Base-by-base conservation (phyloP, 2,113 vertebrate genomes). In the Crotalus tigris region DNA sequence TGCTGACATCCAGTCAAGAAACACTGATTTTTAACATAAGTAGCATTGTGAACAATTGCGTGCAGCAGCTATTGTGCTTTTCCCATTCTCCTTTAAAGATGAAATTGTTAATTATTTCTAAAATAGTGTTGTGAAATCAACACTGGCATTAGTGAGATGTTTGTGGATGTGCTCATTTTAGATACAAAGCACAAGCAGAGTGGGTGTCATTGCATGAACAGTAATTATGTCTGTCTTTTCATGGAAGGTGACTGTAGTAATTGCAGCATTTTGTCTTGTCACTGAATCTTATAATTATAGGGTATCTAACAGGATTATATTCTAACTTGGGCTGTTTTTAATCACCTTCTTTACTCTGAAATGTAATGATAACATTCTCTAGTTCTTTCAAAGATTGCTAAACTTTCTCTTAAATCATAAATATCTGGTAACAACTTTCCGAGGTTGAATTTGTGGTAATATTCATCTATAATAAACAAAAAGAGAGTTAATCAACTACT, bases 231-330 rank as follows among this genome's bases (percentile, higher is more conserved):
- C 97, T 96, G 96, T 97, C 98, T 96, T 97, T 97, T 97, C 96
- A 95, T 96, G 96, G 96, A 97, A 97, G 96, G 97, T 97, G 98
- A 98, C 98, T 97, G 96, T 94, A 93, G 97, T 98, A 98, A 99
- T 98, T 98, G 98, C 97, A 96, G 96, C 97, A 94, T 97, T 97
- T 97, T 98, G 96, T 97, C 95, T 97, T 97, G 96, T 98, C 98
- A 96, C 95, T 93, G 96, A 97, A 97, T 97, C 97, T 97, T 97
- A 96, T 98, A 98, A 99, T 99, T 98, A 99, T 97, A 97, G 97
- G 96, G 96, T 97, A 96, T 95, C 97, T 96, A 97, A 95, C 94
- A 92, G 96, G 96, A 94, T 97, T 97, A 95, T 96, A 87, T 95
- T 96, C 96, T 96, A 96, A 97, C 96, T 97, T 96, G 75, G 93